Conservation (phyloP, 2,888 invertebrate genomes). For the Sminthurides aquaticus region DNA sequence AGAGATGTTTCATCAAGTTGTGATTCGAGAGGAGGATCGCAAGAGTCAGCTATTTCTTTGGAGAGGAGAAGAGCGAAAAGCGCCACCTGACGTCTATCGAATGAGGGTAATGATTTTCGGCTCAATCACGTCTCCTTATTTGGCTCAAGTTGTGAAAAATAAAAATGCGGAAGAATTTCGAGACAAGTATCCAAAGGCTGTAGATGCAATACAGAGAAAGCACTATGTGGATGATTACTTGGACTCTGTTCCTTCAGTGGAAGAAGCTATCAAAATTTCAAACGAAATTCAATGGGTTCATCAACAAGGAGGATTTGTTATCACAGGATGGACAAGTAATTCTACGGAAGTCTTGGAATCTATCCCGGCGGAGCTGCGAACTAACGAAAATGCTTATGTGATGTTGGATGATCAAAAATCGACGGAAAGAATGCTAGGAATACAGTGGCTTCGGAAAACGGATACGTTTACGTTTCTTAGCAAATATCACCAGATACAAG, state of each 20-base stretch:
- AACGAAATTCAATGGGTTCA: constrained; percentile 5
- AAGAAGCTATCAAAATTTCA: constrained; percentile 20
- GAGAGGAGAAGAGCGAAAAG: constrained; percentile 20
- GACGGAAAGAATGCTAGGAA: constrained; percentile 14
- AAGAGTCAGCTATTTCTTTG: constrained; percentile 27
- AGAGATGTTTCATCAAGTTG: constrained; percentile 5
- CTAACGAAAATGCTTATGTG: background rate
- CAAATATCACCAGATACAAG: constrained; percentile 5
- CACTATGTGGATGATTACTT: constrained; percentile 32
- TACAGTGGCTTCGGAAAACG: constrained; percentile 14
- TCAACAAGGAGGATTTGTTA: constrained; percentile 15
- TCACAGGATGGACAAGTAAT: constrained; percentile 19
- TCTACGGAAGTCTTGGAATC: constrained; percentile 7
- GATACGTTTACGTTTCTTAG: constrained; percentile 23
- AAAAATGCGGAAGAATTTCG: constrained; percentile 24
- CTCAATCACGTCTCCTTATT: background rate
- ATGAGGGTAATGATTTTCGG: constrained; percentile 4
- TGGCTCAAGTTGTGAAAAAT: constrained; percentile 19
- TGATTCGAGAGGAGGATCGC: constrained; percentile 15
- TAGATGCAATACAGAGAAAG: constrained; percentile 15
- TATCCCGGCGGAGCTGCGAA: constrained; percentile 9
- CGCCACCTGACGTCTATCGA: background rate
- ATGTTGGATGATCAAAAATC: background rate
- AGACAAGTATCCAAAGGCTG: constrained; percentile 23
- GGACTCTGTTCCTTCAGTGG: constrained; percentile 15